Evolutionary conservation across 2,888 invertebrate genomes (phyloP).

Genomic region (Ernsta delagoae): DNA sequence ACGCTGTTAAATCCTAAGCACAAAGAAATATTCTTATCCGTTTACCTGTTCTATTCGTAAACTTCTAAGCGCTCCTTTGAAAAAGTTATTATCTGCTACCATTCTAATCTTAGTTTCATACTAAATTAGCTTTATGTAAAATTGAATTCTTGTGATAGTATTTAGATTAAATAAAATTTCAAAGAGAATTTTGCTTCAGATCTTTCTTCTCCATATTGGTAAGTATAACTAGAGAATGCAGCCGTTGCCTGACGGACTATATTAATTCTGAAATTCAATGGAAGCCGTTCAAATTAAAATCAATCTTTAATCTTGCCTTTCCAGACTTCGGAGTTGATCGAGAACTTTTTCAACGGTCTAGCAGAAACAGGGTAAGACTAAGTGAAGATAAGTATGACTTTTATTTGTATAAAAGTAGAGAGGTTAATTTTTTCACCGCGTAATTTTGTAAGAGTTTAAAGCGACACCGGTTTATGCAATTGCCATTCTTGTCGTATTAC

Average conservation of each 20-base stretch:
- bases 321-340: slow-evolving; percentile 18
- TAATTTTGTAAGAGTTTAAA: background rate
- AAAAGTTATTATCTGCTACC: slow-evolving; percentile 13
- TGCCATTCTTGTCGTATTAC: too few relatives aligned
- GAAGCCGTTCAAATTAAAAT: slow-evolving; percentile 35
- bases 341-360: slow-evolving; percentile 13
- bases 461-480: background rate
- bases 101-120: slow-evolving; percentile 11
- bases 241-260: slow-evolving; percentile 27
- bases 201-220: slow-evolving; percentile 20
- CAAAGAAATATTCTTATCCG: background rate
- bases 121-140: slow-evolving; percentile 7
- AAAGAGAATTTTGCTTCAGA: slow-evolving; percentile 22
- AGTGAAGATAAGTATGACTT: background rate
- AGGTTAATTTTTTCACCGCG: background rate
- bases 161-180: slow-evolving; percentile 18
- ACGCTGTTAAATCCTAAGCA: too few relatives aligned
- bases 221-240: slow-evolving; percentile 32
- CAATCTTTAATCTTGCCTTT: slow-evolving; percentile 34
- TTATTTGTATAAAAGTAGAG: background rate
- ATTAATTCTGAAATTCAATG: slow-evolving; percentile 35
- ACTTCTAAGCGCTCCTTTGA: background rate
- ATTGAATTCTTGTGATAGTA: slow-evolving; percentile 21
- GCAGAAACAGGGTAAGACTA: slow-evolving; percentile 7
- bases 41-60: background rate